Base-by-base conservation (phyloP, 2,113 vertebrate species). In the Terrapene triunguis region DNA sequence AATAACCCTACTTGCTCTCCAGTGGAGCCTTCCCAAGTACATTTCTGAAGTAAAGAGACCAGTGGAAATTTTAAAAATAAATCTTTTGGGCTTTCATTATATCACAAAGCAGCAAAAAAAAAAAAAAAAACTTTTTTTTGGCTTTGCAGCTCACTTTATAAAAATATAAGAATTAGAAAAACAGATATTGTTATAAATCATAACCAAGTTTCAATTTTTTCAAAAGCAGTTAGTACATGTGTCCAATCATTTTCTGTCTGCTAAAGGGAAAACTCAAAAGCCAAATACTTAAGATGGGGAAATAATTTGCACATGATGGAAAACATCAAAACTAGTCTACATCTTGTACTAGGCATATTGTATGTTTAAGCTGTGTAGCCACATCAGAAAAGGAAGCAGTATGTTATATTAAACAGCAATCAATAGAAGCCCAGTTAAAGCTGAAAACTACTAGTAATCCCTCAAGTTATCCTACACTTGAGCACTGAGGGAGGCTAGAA, bases 71-170 rank as follows among this genome's bases (percentile, higher is more conserved):
- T 78, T 29, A 24, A 78, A 78, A 78, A 76, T 44, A 76, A 47
- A 47, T 47, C 6, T 47, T 47, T 44, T 44, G 24, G 3, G 38
- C 21, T 44, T 74, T 59, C 69, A 27, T 47, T 38, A 3, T 0
- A 59, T 6, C 42, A 78, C 16, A 9, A 53, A 59, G 17, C 4
- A 65, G 84, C 0, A 0, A 0, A 78, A 16, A 35, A 62, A 44
- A 35, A 55, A 87, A 59, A 8, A n/a, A n/a, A n/a, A 42, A 13
- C 5, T n/a, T 35, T 57, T 69, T 12, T 27, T 4, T 2, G 5
- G 38, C 35, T 92, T 84, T 80, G 62, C 65, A 85, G n/a, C 25
- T 25, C 80, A 95, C 78, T 11, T 27, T 84, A 79, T 82, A 48
- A 82, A 95, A 88, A 78, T 0, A 2, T 62, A 80, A 32, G 47